phyloP scores from a whole-genome alignment of 2,888 invertebrate genomes.

The Gastracanthus pulcherrimus region DNA sequence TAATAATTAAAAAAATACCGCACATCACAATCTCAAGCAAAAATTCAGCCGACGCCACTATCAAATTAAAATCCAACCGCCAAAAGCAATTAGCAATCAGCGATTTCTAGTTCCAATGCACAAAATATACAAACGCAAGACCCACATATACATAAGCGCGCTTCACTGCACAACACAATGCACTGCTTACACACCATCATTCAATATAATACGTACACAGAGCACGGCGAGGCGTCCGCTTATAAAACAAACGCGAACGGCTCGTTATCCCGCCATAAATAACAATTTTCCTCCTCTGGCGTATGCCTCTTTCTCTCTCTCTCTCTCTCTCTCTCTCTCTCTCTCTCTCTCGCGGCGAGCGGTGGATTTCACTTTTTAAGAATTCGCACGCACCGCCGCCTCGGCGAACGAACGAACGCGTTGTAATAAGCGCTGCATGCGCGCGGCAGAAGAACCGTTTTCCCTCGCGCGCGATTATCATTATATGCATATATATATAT shows the following conservation, averaged over 20 bases:
- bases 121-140: too few relatives aligned
- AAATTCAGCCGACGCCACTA: neutral
- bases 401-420: neutral
- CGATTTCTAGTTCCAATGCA: conserved; percentile 20
- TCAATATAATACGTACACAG: neutral
- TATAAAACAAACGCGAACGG: conserved; percentile 20
- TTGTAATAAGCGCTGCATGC: conserved; percentile 19
- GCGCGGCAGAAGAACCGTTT: conserved; percentile 30
- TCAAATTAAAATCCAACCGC: conserved; percentile 2
- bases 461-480: conserved; percentile 37
- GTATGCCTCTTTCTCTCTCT: neutral
- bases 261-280: conserved; percentile 41
- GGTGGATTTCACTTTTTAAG: conserved; percentile 43
- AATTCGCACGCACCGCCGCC: conserved; percentile 39
- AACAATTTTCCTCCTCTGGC: conserved; percentile 29
- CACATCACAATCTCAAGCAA: neutral
- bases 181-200: neutral
- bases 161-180: neutral
- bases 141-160: neutral
- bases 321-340: neutral
- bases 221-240: neutral
- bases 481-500: conserved; percentile 33
- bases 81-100: conserved; percentile 2
- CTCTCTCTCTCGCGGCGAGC: neutral
- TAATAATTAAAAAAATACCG: neutral